phyloP scores from a whole-genome alignment of 2,113 vertebrate genomes.

The Pangasianodon gigas region DNA sequence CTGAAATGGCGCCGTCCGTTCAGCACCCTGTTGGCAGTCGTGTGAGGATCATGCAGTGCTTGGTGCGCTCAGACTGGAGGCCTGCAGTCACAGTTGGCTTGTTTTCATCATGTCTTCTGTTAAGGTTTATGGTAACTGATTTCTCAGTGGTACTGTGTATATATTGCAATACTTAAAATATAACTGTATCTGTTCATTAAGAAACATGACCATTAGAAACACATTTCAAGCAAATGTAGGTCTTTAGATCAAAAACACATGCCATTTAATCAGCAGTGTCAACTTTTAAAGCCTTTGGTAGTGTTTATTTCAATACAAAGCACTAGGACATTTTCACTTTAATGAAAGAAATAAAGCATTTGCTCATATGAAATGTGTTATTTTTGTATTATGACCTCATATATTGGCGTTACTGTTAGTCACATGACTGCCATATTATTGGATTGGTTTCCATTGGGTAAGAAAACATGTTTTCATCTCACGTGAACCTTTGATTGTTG shows the following conservation, averaged over 20 bases:
- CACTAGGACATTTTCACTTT: background rate
- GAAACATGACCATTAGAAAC: background rate
- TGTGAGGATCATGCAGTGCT: too few relatives aligned
- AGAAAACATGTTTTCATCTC: background rate
- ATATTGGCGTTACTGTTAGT: background rate
- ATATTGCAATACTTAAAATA: background rate
- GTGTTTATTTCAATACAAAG: background rate
- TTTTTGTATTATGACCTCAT: background rate
- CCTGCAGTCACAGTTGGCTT: background rate
- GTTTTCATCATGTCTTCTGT: background rate
- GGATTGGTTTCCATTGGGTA: background rate
- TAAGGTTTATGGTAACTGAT: background rate
- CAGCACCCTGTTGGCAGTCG: too few relatives aligned
- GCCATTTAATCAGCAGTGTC: background rate
- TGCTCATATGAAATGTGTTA: background rate
- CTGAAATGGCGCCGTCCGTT: too few relatives aligned
- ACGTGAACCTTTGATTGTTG: background rate
- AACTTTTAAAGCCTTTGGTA: constrained; percentile 1
- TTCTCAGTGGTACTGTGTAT: background rate
- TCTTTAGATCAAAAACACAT: background rate
- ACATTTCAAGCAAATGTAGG: background rate
- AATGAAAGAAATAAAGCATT: background rate
- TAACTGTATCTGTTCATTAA: background rate
- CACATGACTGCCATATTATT: background rate
- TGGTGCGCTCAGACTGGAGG: too few relatives aligned